These are phyloP conservation scores for Apis mellifera DNA, from an alignment of 1,140 invertebrate genomes.

Conservation along the genomic window Amel_HAv3.1 CM009943.2:7811501-7812000, in stretches of 20 bases:
- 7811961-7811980: constrained; percentile 28
- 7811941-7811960: constrained; percentile 38
- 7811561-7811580: constrained; percentile 47
- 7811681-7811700: constrained; percentile 29
- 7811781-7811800: background rate
- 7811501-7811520: background rate
- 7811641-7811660: constrained; percentile 54
- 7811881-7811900: background rate
- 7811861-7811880: background rate
- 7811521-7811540: background rate
- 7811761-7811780: constrained; percentile 17
- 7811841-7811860: background rate
- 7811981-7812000: background rate
- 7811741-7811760: background rate
- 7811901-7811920: background rate
- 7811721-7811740: too few species aligned
- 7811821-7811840: background rate
- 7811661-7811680: constrained; percentile 61
- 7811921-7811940: constrained; percentile 59
- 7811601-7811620: constrained; percentile 29
- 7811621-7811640: constrained; percentile 55
- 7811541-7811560: constrained; percentile 40
- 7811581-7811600: constrained; percentile 32
- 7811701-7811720: background rate
- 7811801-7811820: background rate